Evolutionary conservation across 2,888 invertebrate species (phyloP), one percentile per base, ranked within the genome.

Genomic region (Lomographa bimaculata): DNA sequence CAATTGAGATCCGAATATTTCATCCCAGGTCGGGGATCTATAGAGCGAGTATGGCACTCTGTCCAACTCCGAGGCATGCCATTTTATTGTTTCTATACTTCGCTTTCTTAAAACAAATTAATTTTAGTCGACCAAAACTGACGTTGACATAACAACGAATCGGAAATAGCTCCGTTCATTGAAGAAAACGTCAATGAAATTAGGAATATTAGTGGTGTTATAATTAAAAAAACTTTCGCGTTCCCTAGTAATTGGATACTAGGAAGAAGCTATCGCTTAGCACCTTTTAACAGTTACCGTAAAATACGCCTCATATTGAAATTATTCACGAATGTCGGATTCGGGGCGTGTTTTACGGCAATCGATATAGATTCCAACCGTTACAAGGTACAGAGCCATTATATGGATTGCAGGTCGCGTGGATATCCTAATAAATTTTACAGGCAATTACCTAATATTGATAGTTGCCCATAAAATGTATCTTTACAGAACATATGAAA

Each of bases 1-100:
- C 56, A 57, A 62, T 44, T 67, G 70, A 69, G 68, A 69, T 69
- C 70, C 60, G 54, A 63, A 58, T 46, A 46, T 46, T 56, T 59
- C 50, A 47, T 50, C 53, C 28, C 42, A 48, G 44, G 46, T 38
- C 49, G 44, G 44, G 35, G 25, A 24, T 25, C 42, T 40, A 36
- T 32, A 39, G 28, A 47, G 21, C 33, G 37, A 49, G 41, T 36
- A 46, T 39, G 45, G 45, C 49, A 52, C 52, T 45, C 51, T 41
- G 37, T 40, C 41, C 50, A 50, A 28, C 36, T 35, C 24, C 20
- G 42, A 47, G 42, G 45, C 45, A 51, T 45, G 42, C 35, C 39
- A n/a, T 25, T 34, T 28, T 11, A 29, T 28, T 33, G 29, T n/a
- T n/a, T n/a, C n/a, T n/a, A n/a, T n/a, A n/a, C n/a, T n/a, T n/a